Conservation (phyloP, 1,140 invertebrate species). For the Trinorchestia longiramus region DNA sequence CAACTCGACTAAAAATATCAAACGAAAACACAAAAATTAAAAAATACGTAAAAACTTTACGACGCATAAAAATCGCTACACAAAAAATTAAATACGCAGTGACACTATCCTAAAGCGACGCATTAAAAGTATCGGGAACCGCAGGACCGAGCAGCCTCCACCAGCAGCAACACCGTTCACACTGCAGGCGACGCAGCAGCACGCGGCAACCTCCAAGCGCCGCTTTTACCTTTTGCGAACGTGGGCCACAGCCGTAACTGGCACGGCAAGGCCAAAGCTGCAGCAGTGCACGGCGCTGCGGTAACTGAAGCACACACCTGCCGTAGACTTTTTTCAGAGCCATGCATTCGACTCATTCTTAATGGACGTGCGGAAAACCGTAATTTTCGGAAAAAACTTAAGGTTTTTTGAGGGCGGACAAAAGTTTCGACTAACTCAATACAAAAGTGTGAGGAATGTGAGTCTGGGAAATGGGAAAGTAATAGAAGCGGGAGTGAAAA, state of each 20-base stretch:
- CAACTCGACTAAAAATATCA: neutral
- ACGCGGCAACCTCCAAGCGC: slow-evolving; percentile 11
- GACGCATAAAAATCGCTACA: neutral
- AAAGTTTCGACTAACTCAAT: neutral
- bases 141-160: neutral
- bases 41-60: neutral
- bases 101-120: neutral
- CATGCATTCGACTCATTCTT: neutral
- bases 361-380: neutral
- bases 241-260: neutral
- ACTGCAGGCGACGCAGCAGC: slow-evolving; percentile 21
- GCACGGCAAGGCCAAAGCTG: neutral
- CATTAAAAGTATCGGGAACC: neutral
- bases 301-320: neutral
- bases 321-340: neutral
- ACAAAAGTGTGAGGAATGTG: no score
- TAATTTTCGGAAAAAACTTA: neutral
- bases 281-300: neutral
- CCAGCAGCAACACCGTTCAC: neutral
- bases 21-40: neutral
- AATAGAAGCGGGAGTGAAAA: no score
- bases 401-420: neutral
- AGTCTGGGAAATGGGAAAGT: no score
- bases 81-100: neutral
- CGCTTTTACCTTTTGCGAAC: neutral